Evolutionary conservation across 2,113 vertebrate species (phyloP), one percentile per base, ranked within the genome.

Genomic region (Empidonax alnorum): DNA sequence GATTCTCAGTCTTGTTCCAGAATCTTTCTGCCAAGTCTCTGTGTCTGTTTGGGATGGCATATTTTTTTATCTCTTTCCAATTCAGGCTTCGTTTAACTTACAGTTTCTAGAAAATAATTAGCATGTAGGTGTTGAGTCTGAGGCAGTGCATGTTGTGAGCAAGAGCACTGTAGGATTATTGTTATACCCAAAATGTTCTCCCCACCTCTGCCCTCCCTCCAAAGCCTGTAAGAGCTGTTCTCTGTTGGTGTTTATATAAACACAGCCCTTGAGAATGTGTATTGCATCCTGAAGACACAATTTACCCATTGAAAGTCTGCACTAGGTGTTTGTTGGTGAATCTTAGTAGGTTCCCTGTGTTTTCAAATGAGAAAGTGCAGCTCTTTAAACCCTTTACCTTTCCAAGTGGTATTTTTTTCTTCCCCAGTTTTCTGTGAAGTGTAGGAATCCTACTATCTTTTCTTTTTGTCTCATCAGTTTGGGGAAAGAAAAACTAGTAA

Each of bases 251-350:
- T 65, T 5, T 52, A 1, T 25, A 2, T 24, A 10, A 3, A 7
- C 15, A 37, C 6, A 55, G 8, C 33, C 3, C 2, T 30, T 1
- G 6, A 6, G 15, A 76, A 2, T 27, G 24, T 6, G 3, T 42
- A 7, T 53, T 46, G 27, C 8, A 47, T 47, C 49, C 7, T 23
- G 12, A 50, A 66, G 20, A 31, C 46, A 5, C 2, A 24, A 15
- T 84, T 66, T 77, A 61, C 7, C 24, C 27, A 22, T 62, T 66
- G 61, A 16, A 56, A 39, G 73, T 81, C 55, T 8, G 1, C 9
- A 13, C 12, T 20, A 27, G 12, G 2, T 72, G 28, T 56, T 89
- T 61, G 41, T 66, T 77, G 35, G 10, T 56, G 18, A 63, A 33
- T 35, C 6, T 59, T 12, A 13, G 16, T 74, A 41, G 24, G 6